A percentile compares a stretch with the other conserved stretches of the same genome.
Conservation (phyloP, 2,797 vertebrate species). For the Mormyrops boulengeri region DNA sequence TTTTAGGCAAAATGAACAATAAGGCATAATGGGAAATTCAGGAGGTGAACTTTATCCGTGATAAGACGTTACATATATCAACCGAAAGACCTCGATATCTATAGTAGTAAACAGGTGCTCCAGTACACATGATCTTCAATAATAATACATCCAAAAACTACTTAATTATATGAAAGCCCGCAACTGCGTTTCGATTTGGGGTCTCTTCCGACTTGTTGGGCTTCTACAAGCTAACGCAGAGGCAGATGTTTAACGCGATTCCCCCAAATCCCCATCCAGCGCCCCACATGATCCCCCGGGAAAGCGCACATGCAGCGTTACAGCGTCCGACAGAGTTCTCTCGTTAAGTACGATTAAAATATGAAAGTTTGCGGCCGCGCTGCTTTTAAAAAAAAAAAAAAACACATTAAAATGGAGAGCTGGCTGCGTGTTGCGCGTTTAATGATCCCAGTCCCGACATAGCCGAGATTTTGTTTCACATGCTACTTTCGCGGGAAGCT, state of each 20-base stretch:
- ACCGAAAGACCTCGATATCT: neutral
- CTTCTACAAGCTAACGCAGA: neutral
- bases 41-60: neutral
- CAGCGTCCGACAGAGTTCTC: neutral
- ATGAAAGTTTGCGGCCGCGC: neutral
- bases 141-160: neutral
- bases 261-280: neutral
- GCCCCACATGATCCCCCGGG: neutral
- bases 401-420: neutral
- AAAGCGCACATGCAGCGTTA: neutral
- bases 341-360: neutral
- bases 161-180: neutral
- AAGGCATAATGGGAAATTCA: neutral
- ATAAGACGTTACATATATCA: neutral
- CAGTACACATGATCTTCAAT: neutral
- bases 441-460: neutral
- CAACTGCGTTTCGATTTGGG: neutral
- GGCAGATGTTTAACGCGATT: neutral
- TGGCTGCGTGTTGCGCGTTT: neutral
- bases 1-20: neutral
- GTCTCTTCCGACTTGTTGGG: neutral
- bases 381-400: neutral
- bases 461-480: neutral
- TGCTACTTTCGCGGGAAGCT: neutral
- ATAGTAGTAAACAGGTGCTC: neutral